A percentile compares a stretch with the other conserved stretches of the same genome.
These are phyloP conservation scores for Choreutis nemorana DNA, from an alignment of 2,888 invertebrate genomes.

Conservation along the genomic window DNA sequence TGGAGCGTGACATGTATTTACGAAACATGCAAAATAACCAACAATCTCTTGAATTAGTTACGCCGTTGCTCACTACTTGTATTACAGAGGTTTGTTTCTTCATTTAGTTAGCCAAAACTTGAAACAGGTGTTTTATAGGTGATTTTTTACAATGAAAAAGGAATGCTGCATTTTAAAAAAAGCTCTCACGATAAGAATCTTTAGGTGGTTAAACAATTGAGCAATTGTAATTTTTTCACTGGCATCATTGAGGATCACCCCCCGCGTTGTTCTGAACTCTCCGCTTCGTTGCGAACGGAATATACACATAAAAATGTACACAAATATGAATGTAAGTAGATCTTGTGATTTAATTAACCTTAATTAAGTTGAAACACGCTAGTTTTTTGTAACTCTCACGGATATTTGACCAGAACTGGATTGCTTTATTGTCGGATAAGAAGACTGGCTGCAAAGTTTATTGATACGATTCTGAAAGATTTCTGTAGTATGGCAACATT, in stretches of 20 bases:
- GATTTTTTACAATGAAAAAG: slow-evolving; percentile 1
- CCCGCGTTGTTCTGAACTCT: slow-evolving; percentile 12
- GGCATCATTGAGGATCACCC: slow-evolving; percentile 5
- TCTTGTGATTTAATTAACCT: slow-evolving; percentile 46
- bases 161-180: not conserved
- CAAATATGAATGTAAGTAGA: slow-evolving; percentile 26
- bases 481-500: no score
- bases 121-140: no score
- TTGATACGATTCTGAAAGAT: no score
- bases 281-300: slow-evolving; percentile 15
- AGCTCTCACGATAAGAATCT: slow-evolving; percentile 1
- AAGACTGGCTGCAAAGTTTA: no score
- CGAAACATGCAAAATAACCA: slow-evolving; percentile 66
- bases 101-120: no score
- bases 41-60: slow-evolving; percentile 64
- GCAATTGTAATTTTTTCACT: slow-evolving; percentile 6
- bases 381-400: slow-evolving; percentile 30
- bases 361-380: slow-evolving; percentile 40
- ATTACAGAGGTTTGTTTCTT: slow-evolving; percentile 49
- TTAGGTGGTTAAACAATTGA: slow-evolving; percentile 7
- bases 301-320: slow-evolving; percentile 11
- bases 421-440: no score
- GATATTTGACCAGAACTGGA: slow-evolving; percentile 30
- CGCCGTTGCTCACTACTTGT: slow-evolving; percentile 56
- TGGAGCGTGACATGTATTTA: slow-evolving; percentile 60